Base-by-base conservation (phyloP, 2,888 invertebrate species). In the Monochamus alternatus region DNA sequence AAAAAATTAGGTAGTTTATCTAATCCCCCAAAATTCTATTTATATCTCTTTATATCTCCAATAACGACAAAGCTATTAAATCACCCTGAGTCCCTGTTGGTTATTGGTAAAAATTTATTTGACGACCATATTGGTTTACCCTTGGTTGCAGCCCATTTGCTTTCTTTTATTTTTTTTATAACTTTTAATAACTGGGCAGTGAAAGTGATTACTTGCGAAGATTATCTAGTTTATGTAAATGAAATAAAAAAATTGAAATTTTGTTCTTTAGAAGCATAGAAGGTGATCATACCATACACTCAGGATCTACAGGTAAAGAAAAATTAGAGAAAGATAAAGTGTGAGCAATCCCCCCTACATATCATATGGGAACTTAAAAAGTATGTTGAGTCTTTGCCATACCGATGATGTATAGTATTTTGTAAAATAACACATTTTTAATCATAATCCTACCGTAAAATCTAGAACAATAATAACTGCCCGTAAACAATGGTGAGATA, bases 391-490 rank as follows among this genome's bases (percentile, higher is more conserved):
- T 82, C 84, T 85, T 85, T 86, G 86, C 85, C 84, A 85, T 85
- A 84, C 76, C 80, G 83, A 82, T 81, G 82, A 82, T 80, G 82
- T 82, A 85, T 84, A 86, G 85, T 86, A 85, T 87, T 87, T 86
- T 87, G 83, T 87, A 86, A 84, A 84, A 82, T 73, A 83, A 84
- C 81, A 83, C 81, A 82, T 83, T 85, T 82, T 84, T 86, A 84
- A 84, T 83, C 84, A 84, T 82, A 78, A 74, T 78, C 69, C 72
- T 77, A 77, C 78, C 14, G 63, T 75, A 72, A 80, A 77, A 75
- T 68, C 67, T 78, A 80, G 81, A 83, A 82, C 81, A 83, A 83
- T 82, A 81, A 84, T 64, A 63, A 78, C 80, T 81, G 81, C 82
- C 79, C 81, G 77, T 81, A 80, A 78, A 81, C 81, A 83, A 82